Percentiles rank a stretch among this genome's conserved stretches.
phyloP scores from a whole-genome alignment of 2,888 invertebrate genomes.

The Matsumyia berberina region DNA sequence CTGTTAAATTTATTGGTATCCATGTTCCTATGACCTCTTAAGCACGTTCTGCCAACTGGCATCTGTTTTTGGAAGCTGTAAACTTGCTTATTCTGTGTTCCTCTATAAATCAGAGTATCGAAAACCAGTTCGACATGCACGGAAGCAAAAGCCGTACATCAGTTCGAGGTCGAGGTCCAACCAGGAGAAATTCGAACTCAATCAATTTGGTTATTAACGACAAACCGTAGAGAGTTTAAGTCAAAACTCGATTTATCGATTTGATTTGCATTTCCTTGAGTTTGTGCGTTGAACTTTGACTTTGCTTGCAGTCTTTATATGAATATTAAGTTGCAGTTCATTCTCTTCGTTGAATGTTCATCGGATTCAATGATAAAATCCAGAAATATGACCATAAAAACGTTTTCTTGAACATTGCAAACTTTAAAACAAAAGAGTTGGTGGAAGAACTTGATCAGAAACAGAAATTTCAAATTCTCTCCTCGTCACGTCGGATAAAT shows the following conservation, averaged over 20 bases:
- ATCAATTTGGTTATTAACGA: too few species aligned
- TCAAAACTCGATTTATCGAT: not conserved
- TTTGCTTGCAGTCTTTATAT: not conserved
- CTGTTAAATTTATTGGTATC: too few species aligned
- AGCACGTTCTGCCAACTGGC: too few species aligned
- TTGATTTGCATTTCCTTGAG: conserved; percentile 6
- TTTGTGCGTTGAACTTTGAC: not conserved
- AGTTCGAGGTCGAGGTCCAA: too few species aligned
- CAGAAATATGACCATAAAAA: not conserved
- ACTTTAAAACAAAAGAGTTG: conserved; percentile 22
- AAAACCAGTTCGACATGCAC: too few species aligned
- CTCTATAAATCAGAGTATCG: too few species aligned
- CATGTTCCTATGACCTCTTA: too few species aligned
- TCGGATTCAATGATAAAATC: not conserved
- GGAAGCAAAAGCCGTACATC: too few species aligned
- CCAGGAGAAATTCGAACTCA: too few species aligned
- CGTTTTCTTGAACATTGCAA: not conserved
- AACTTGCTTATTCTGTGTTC: too few species aligned
- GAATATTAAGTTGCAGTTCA: not conserved
- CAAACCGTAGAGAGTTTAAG: too few species aligned
- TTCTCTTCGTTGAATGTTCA: not conserved
- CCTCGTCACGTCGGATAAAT: not conserved
- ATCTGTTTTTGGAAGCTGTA: too few species aligned
- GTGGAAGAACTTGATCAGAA: not conserved
- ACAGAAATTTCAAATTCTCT: not conserved